Evolutionary conservation across 2,797 vertebrate genomes (phyloP), one percentile per base, ranked within the genome.

Genomic region (Anableps anableps): DNA sequence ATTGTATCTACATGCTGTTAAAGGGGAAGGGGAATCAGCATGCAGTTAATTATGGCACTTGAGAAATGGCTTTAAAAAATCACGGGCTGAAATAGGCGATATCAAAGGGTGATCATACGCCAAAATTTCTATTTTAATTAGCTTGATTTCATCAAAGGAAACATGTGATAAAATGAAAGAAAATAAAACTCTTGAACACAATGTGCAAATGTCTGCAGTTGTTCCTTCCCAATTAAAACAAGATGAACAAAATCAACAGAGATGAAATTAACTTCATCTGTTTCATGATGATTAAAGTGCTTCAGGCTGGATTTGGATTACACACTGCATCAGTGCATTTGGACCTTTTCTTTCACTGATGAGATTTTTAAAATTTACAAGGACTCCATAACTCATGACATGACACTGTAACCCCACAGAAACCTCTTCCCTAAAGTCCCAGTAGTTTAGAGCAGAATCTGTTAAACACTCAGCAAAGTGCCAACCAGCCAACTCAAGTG

Each of bases 231-330:
- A 73, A 83, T 77, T 80, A 72, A 64, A 80, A 50, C 80, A 29
- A 19, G n/a, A 41, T 26, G 7, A 74, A 53, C 5, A 41, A 55
- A 55, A 55, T 0, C 5, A 58, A 87, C n/a, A 91, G 81, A 90
- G 81, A 85, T 68, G 80, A 73, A 62, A 43, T 31, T 53, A 88
- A 48, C 75, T 79, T 75, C 75, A 41, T 88, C 75, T 83, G 76
- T 75, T 75, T 71, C 62, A 77, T 78, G 64, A 89, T 85, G 79
- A 88, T 83, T 94, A 94, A 94, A 94, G 94, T 94, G 94, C 93
- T 90, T 93, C 91, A 88, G 86, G 85, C 85, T 84, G 83, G 88
- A 60, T 81, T 88, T 87, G 72, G 75, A 85, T 88, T 53, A 48
- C 80, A 82, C 50, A 66, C 76, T 74, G 45, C 50, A 79, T 80